phyloP scores from a whole-genome alignment of 2,797 vertebrate genomes.

The Enteromius treurensis region DNA sequence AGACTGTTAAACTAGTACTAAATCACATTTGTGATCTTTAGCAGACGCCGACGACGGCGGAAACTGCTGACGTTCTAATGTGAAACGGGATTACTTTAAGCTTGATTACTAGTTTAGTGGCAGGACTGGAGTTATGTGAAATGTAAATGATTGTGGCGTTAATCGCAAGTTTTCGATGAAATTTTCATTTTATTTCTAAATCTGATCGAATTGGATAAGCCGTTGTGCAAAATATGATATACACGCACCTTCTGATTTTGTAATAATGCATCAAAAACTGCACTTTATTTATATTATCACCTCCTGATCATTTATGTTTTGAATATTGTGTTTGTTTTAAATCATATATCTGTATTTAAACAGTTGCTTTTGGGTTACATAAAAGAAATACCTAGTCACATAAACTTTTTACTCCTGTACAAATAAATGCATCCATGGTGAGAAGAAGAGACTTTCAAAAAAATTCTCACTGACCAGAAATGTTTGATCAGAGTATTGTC shows the following conservation, averaged over 20 bases:
- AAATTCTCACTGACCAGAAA: neutral
- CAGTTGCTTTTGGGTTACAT: neutral
- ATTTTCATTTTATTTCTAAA: neutral
- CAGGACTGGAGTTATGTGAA: constrained; percentile 1
- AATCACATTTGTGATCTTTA: constrained; percentile 13
- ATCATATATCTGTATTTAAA: neutral
- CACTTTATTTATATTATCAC: neutral
- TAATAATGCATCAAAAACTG: neutral
- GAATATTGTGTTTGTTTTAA: neutral
- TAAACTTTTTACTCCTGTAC: neutral
- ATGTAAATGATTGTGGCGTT: neutral
- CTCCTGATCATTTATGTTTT: neutral
- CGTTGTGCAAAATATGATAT: neutral
- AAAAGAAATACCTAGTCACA: neutral
- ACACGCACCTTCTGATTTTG: neutral
- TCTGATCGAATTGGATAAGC: neutral
- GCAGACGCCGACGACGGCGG: neutral
- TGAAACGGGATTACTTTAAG: neutral
- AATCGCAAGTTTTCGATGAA: neutral
- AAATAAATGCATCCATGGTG: neutral
- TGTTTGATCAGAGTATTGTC: neutral
- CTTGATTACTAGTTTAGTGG: constrained; percentile 7
- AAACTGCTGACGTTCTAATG: constrained; percentile 24
- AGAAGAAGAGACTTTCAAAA: neutral
- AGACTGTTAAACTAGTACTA: neutral